Evolutionary conservation across 2,888 invertebrate species (phyloP).

Genomic region (Phaonia tiefii): DNA sequence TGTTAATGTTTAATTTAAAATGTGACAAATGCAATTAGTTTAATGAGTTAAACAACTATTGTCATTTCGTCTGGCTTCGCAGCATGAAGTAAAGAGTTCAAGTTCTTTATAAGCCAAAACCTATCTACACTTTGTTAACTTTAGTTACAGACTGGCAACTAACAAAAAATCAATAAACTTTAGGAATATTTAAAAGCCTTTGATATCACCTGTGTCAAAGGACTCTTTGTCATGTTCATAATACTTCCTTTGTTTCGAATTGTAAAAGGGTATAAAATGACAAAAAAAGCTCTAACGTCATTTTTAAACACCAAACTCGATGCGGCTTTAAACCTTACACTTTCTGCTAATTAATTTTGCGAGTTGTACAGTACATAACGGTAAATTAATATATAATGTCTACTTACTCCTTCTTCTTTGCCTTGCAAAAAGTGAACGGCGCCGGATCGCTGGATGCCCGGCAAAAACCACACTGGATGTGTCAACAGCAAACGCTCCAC

Average conservation of each 20-base stretch:
- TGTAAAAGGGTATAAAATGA: too few species aligned
- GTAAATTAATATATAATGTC: constrained; percentile 2
- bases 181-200: not conserved
- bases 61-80: too few species aligned
- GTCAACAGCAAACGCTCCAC: constrained; percentile 94
- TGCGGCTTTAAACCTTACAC: constrained; percentile 13
- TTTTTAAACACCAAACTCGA: too few species aligned
- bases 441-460: constrained; percentile 95
- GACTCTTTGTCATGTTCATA: not conserved
- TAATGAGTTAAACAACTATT: too few species aligned
- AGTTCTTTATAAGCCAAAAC: too few species aligned
- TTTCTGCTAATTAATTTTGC: constrained; percentile 61
- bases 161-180: too few species aligned
- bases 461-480: constrained; percentile 97
- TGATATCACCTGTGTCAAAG: constrained; percentile 10
- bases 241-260: constrained; percentile 11
- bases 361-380: constrained; percentile 13
- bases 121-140: too few species aligned
- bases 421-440: constrained; percentile 96
- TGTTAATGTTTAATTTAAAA: constrained; percentile 29
- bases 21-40: too few species aligned
- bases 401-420: constrained; percentile 93
- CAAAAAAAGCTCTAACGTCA: too few species aligned
- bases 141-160: too few species aligned
- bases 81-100: too few species aligned